Evolutionary conservation across 1,140 invertebrate species (phyloP).

Genomic region (Eriosoma lanigerum): DNA sequence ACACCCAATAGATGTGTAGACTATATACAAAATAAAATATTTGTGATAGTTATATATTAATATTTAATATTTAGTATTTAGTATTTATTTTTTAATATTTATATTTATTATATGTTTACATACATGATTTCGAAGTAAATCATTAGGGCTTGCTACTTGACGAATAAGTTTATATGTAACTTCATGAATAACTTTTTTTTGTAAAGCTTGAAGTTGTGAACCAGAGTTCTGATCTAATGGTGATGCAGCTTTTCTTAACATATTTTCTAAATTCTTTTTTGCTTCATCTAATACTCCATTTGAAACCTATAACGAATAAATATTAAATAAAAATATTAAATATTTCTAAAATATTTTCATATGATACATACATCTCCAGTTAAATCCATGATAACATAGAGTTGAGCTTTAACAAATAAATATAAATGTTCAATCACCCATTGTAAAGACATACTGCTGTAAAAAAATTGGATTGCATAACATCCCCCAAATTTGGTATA

Average conservation of each 20-base stretch:
- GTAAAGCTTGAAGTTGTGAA: slow-evolving; percentile 71
- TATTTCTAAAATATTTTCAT: slow-evolving; percentile 18
- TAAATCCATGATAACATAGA: slow-evolving; percentile 97
- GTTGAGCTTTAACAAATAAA: slow-evolving; percentile 86
- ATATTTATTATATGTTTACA: no score
- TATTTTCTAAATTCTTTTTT: slow-evolving; percentile 84
- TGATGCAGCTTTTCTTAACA: slow-evolving; percentile 81
- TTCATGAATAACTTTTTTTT: slow-evolving; percentile 84
- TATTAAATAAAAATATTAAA: slow-evolving; percentile 3
- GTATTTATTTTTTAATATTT: background rate
- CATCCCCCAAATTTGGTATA: slow-evolving; percentile 97
- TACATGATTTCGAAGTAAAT: slow-evolving; percentile 83
- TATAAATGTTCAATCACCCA: slow-evolving; percentile 94
- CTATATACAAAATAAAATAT: slow-evolving; percentile 53
- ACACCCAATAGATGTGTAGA: slow-evolving; percentile 85
- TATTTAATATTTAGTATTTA: no score
- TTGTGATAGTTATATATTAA: no score
- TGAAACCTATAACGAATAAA: slow-evolving; percentile 66
- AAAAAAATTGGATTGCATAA: slow-evolving; percentile 90
- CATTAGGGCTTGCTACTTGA: slow-evolving; percentile 91
- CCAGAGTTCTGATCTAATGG: slow-evolving; percentile 60
- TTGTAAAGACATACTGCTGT: slow-evolving; percentile 85
- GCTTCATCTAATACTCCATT: slow-evolving; percentile 95
- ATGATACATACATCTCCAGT: slow-evolving; percentile 76
- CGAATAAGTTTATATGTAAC: slow-evolving; percentile 89